A percentile compares a stretch with the other conserved stretches of the same genome.
Conservation (phyloP, 2,797 vertebrate species). For the Amblyraja radiata region DNA sequence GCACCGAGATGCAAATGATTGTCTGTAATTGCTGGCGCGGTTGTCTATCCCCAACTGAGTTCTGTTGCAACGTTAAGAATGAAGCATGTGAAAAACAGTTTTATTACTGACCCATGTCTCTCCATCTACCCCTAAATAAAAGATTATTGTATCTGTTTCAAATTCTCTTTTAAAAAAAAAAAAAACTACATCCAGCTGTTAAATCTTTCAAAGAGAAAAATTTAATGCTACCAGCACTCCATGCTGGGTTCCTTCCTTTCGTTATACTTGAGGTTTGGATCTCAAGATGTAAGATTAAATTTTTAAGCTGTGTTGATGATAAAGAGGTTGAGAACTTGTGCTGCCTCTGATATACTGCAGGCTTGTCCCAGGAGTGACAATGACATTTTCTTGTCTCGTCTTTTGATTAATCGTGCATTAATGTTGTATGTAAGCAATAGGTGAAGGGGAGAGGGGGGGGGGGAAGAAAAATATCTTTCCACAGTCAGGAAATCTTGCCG, state of each 20-base stretch:
- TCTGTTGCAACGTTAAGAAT: conserved; percentile 11
- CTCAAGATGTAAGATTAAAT: conserved; percentile 75
- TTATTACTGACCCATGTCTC: background rate
- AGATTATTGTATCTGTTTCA: conserved; percentile 28
- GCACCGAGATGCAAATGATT: conserved; percentile 1
- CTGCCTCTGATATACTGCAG: conserved; percentile 60
- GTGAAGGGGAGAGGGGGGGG: background rate
- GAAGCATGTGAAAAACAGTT: background rate
- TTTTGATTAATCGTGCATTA: conserved; percentile 33
- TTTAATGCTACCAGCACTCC: conserved; percentile 23
- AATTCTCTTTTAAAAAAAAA: conserved; percentile 25
- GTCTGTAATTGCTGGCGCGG: background rate
- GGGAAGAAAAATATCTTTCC: background rate
- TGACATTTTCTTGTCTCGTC: conserved; percentile 46
- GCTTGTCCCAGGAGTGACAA: conserved; percentile 55
- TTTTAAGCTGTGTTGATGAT: conserved; percentile 64
- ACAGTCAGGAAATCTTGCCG: background rate
- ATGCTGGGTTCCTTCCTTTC: conserved; percentile 6
- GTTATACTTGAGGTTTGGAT: conserved; percentile 41
- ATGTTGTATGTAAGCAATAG: conserved; percentile 15
- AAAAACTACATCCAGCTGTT: conserved; percentile 33
- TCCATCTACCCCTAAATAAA: conserved; percentile 26
- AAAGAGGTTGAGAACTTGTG: conserved; percentile 58
- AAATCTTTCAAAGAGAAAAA: conserved; percentile 33
- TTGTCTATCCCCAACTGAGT: background rate